A percentile compares a stretch with the other conserved stretches of the same genome.
phyloP scores from a whole-genome alignment of 2,888 invertebrate species.

The Calameuta pallipes region DNA sequence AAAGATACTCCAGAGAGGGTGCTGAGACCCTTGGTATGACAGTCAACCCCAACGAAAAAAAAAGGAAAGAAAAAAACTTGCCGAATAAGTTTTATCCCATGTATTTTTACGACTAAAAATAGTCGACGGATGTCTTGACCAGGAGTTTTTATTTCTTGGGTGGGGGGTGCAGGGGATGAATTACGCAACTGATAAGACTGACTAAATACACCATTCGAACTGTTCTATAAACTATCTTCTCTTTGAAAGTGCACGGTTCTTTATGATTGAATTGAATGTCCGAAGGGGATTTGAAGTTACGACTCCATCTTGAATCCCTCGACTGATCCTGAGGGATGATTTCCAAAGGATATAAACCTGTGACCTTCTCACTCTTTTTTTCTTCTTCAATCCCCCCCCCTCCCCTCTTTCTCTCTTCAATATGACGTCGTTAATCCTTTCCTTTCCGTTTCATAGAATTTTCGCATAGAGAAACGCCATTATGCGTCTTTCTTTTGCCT shows the following conservation, averaged over 20 bases:
- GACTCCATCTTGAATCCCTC: neutral
- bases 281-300: neutral
- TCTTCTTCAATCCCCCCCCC: too few species aligned
- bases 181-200: neutral
- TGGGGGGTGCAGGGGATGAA: neutral
- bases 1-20: slow-evolving; percentile 28
- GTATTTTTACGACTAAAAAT: neutral
- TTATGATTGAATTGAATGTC: neutral
- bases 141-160: neutral
- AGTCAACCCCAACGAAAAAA: neutral
- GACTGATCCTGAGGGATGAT: neutral
- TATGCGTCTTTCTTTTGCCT: neutral
- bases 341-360: neutral
- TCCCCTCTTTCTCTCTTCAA: neutral
- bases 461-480: neutral
- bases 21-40: neutral
- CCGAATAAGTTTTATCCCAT: neutral
- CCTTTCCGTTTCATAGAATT: neutral
- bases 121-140: neutral
- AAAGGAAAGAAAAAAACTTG: neutral
- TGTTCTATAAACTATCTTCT: neutral
- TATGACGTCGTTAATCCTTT: neutral
- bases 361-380: neutral
- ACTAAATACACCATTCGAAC: neutral
- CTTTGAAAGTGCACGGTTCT: neutral